Base-by-base conservation (phyloP, 1,140 invertebrate genomes). In the Ceratina japonica region DNA sequence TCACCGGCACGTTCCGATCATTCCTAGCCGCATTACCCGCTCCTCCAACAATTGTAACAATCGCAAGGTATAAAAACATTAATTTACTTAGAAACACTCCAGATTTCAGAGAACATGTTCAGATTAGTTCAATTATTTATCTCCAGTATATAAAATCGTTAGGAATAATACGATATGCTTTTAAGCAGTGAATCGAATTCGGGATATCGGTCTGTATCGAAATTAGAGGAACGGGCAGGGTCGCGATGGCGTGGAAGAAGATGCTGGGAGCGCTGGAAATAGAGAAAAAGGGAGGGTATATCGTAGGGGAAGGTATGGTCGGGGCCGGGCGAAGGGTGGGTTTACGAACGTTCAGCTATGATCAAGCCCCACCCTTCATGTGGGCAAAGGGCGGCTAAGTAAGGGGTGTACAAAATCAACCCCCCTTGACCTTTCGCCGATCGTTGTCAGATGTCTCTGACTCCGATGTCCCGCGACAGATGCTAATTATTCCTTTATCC, bases 11-110 rank as follows among this genome's bases (percentile, higher is more conserved):
- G 93, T 97, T 79, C 90, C 93, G 74, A 89, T 90, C 13, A 2
- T 94, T 97, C 65, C 87, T 98, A 10, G 86, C 93, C n/a, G 88
- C 91, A 51, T 87, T 98, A 2, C 94, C 95, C 0, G 83, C 88
- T 44, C 90, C 92, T 52, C 97, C 97, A 5, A 94, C 94, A 0
- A 91, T 97, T 7, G 94, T 98, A 10, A 98, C 97, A 0, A 94
- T 97, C 69, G 95, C 97, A 0, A 93, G 96, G 87, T 91, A 59
- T 22, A 22, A 20, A 5, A 59, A 15, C 65, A 15, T 27, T 54
- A 31, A 59, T 22, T 22, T 12, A 5, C 12, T 12, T 54, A n/a
- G 18, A 54, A 54, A 44, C 0, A 44, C 10, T 10, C 5, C 37
- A 7, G 37, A 3, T 44, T 44, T 44, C 37, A 16, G 54, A n/a